Conservation (phyloP, 35 echinoderm and acorn worm genomes). For the Apostichopus parvimensis region DNA sequence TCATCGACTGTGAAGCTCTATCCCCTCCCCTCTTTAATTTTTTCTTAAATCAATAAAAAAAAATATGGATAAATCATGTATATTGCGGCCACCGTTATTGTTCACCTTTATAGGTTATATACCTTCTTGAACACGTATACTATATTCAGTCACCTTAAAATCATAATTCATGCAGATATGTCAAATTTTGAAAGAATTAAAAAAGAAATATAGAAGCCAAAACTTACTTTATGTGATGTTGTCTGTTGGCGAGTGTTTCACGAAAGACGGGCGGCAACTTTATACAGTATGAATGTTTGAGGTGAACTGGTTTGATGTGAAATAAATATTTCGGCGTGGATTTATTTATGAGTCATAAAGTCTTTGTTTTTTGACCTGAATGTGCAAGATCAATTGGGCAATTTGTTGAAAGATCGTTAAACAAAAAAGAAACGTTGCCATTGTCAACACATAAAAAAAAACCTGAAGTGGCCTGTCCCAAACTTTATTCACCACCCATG, state of each 20-base stretch:
- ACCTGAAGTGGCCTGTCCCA: not conserved
- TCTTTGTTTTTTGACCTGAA: constrained; percentile 31
- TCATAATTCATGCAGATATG: too few relatives aligned
- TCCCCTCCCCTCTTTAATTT: too few relatives aligned
- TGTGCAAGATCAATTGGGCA: constrained; percentile 24
- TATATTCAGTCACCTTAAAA: too few relatives aligned
- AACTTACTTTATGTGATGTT: not conserved
- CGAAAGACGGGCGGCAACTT: not conserved
- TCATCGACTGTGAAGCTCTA: too few relatives aligned
- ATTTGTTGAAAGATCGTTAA: not conserved
- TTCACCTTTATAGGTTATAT: too few relatives aligned
- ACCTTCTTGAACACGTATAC: too few relatives aligned
- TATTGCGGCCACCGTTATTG: too few relatives aligned
- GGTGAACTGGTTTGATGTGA: not conserved
- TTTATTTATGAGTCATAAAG: not conserved
- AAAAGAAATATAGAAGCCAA: too few relatives aligned
- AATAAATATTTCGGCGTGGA: not conserved
- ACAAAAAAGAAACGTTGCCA: not conserved
- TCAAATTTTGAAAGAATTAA: too few relatives aligned
- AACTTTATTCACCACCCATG: constrained; percentile 3
- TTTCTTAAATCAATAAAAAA: too few relatives aligned
- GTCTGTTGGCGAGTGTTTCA: not conserved
- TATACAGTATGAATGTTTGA: not conserved
- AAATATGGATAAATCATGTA: too few relatives aligned
- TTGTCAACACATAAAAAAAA: not conserved